Evolutionary conservation across 2,797 vertebrate genomes (phyloP).

Genomic region (Diplodus sargus): DNA sequence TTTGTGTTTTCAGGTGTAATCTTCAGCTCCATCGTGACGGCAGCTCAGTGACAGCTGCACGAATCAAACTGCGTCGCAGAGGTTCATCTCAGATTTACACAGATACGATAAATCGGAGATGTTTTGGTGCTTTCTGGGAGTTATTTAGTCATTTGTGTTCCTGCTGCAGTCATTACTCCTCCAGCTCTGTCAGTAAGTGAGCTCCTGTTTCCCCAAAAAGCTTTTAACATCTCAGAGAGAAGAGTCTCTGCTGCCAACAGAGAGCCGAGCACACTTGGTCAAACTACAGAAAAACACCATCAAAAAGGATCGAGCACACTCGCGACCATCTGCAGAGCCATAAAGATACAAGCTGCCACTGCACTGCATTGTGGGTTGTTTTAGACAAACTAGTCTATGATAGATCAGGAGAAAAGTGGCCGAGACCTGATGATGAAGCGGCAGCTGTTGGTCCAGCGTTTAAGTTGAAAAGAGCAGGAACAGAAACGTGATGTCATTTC

Average conservation of each 20-base stretch:
- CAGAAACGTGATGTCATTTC: too few species aligned
- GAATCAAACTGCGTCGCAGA: background rate
- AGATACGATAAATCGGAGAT: background rate
- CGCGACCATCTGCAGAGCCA: slow-evolving; percentile 1
- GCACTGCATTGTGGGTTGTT: background rate
- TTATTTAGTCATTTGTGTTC: background rate
- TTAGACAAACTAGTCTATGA: background rate
- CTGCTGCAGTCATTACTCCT: background rate
- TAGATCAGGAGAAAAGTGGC: background rate
- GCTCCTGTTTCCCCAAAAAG: slow-evolving; percentile 26
- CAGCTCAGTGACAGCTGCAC: background rate
- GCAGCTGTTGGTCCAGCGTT: too few species aligned
- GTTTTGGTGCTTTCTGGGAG: slow-evolving; percentile 12
- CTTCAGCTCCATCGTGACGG: background rate
- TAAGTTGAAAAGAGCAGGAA: too few species aligned
- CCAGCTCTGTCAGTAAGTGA: background rate
- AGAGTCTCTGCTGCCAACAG: slow-evolving; percentile 2
- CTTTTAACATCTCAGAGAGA: slow-evolving; percentile 26
- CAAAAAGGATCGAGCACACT: background rate
- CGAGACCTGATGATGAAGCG: background rate
- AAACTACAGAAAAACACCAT: slow-evolving; percentile 23
- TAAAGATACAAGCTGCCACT: background rate
- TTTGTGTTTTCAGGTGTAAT: background rate
- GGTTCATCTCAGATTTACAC: background rate
- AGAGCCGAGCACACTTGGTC: slow-evolving; percentile 18